Evolutionary conservation across 2,888 invertebrate genomes (phyloP).

Genomic region (Sympetrum striolatum): DNA sequence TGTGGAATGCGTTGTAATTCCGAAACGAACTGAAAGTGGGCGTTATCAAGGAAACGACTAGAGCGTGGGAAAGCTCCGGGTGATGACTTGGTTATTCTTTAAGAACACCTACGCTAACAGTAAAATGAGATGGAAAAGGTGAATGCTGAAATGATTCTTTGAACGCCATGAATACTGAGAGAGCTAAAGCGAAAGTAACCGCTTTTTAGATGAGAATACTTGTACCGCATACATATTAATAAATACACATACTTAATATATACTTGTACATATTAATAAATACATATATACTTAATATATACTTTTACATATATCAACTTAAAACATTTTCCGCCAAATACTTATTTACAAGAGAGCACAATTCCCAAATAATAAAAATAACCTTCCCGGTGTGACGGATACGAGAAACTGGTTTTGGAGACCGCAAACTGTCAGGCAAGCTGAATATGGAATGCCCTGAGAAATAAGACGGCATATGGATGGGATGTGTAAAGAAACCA

Average conservation of each 20-base stretch:
- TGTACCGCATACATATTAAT: no score
- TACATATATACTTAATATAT: no score
- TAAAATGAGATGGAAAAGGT: neutral
- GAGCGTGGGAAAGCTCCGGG: neutral
- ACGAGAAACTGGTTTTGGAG: neutral
- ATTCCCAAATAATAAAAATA: neutral
- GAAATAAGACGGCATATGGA: neutral
- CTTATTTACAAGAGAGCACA: no score
- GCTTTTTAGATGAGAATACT: neutral
- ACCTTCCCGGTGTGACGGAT: neutral
- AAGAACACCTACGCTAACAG: neutral
- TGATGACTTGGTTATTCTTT: neutral
- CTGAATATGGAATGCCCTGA: neutral
- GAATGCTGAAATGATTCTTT: neutral
- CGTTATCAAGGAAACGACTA: neutral
- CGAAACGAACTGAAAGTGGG: neutral
- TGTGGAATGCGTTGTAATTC: neutral
- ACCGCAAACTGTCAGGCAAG: neutral
- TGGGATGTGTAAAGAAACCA: neutral
- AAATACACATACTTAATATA: no score
- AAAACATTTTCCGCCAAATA: neutral
- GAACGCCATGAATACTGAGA: neutral
- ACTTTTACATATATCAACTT: neutral
- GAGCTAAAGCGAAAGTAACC: neutral
- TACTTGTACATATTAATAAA: no score